Conservation (phyloP, 2,113 vertebrate species). For the Nothobranchius kuhntae region DNA sequence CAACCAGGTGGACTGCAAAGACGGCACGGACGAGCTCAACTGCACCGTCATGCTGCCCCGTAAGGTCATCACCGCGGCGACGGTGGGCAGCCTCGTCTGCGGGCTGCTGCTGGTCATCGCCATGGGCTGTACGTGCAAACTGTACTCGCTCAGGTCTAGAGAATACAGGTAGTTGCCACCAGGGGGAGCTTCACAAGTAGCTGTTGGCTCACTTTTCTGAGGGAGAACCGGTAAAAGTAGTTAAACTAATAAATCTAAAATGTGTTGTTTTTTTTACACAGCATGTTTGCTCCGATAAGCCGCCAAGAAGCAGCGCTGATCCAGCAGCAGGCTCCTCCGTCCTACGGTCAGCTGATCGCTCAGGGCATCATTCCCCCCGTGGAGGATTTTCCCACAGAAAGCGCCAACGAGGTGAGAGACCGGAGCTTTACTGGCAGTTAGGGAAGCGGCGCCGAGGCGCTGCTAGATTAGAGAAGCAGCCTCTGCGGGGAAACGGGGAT, state of each 20-base stretch:
- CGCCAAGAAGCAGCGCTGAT: conserved; percentile 87
- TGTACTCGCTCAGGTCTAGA: conserved; percentile 87
- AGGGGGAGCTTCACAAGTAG: too few species aligned
- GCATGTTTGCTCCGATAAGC: conserved; percentile 87
- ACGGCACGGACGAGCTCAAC: conserved; percentile 86
- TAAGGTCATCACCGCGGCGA: conserved; percentile 89
- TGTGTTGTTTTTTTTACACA: conserved; percentile 41
- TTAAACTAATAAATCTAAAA: neutral
- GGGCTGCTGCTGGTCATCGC: conserved; percentile 89
- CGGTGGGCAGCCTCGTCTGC: conserved; percentile 89
- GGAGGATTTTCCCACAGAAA: conserved; percentile 91
- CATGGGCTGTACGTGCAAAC: conserved; percentile 90
- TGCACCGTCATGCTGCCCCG: conserved; percentile 86
- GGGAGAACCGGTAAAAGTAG: too few species aligned
- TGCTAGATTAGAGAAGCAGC: too few species aligned
- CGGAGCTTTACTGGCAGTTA: too few species aligned
- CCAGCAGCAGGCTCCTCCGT: conserved; percentile 90
- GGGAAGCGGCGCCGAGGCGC: too few species aligned
- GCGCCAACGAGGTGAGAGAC: conserved; percentile 83
- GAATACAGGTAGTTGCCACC: conserved; percentile 80
- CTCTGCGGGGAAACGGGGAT: too few species aligned
- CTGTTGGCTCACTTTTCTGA: too few species aligned
- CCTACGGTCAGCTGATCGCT: conserved; percentile 91
- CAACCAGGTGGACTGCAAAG: conserved; percentile 88
- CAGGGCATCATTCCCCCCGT: conserved; percentile 90